Conservation (phyloP, 2,888 invertebrate species). For the Aphodius sticticus region DNA sequence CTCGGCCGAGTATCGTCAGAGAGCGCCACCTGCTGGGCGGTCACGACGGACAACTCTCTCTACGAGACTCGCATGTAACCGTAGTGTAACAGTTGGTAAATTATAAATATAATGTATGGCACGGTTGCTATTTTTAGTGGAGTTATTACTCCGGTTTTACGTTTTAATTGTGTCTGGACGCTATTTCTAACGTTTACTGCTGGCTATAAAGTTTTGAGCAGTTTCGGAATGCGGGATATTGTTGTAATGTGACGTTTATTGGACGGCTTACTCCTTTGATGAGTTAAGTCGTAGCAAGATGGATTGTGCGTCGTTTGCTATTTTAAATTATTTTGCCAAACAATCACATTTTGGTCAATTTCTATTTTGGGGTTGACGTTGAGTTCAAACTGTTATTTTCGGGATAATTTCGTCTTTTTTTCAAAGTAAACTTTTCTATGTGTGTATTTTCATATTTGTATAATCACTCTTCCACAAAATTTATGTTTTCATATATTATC, state of each 20-base stretch:
- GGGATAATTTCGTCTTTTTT: too few relatives aligned
- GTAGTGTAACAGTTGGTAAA: constrained; percentile 4
- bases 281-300: background rate
- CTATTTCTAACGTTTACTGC: constrained; percentile 10
- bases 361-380: too few relatives aligned
- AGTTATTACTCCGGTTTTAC: constrained; percentile 21
- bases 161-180: constrained; percentile 23
- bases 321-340: too few relatives aligned
- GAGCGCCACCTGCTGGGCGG: constrained; percentile 4
- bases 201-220: background rate
- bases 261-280: background rate
- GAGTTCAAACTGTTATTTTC: too few relatives aligned
- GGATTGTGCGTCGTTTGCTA: too few relatives aligned
- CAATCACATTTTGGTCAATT: too few relatives aligned
- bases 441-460: too few relatives aligned
- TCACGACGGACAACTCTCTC: background rate
- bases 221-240: background rate
- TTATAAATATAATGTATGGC: background rate
- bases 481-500: too few relatives aligned
- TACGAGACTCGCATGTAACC: background rate
- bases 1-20: background rate
- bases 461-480: too few relatives aligned
- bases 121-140: constrained; percentile 19
- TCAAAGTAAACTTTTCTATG: too few relatives aligned
- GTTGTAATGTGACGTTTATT: constrained; percentile 4